phyloP scores from a whole-genome alignment of 2,888 invertebrate genomes.

The Mycalesis mineus region DNA sequence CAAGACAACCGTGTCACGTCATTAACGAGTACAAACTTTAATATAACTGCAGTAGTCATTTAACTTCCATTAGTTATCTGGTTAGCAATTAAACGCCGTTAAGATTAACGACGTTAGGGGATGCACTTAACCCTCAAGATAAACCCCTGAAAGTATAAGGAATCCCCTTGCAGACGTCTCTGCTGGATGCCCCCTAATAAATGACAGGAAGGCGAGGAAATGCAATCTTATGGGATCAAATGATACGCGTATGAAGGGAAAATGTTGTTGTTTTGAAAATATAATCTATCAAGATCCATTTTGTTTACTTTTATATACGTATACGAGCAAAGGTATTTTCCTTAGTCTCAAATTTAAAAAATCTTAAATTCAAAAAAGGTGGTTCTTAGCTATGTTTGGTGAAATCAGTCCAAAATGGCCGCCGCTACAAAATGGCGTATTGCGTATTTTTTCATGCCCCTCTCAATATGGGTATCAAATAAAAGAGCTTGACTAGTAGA shows the following conservation, averaged over 20 bases:
- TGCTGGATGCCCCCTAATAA: conserved; percentile 53
- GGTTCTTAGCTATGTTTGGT: too few relatives aligned
- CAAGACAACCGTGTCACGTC: too few relatives aligned
- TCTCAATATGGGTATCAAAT: too few relatives aligned
- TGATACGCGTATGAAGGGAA: conserved; percentile 32
- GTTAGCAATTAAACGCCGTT: conserved; percentile 1
- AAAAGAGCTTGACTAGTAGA: too few relatives aligned
- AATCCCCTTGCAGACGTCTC: conserved; percentile 46
- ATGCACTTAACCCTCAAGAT: conserved; percentile 19
- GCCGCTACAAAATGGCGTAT: too few relatives aligned
- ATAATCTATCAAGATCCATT: conserved; percentile 17
- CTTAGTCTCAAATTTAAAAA: too few relatives aligned
- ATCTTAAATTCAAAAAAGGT: too few relatives aligned
- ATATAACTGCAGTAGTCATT: background rate
- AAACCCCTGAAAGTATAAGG: conserved; percentile 30
- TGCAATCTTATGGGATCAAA: conserved; percentile 41
- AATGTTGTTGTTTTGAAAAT: conserved; percentile 22
- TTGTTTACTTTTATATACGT: background rate
- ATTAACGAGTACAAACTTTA: too few relatives aligned
- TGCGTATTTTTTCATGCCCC: too few relatives aligned
- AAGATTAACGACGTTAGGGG: conserved; percentile 13
- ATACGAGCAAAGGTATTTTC: background rate
- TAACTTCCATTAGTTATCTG: background rate
- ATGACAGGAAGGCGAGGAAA: conserved; percentile 53
- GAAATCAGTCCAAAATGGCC: too few relatives aligned